Conservation (phyloP, 2,888 invertebrate species). For the Spicauda simplicius region DNA sequence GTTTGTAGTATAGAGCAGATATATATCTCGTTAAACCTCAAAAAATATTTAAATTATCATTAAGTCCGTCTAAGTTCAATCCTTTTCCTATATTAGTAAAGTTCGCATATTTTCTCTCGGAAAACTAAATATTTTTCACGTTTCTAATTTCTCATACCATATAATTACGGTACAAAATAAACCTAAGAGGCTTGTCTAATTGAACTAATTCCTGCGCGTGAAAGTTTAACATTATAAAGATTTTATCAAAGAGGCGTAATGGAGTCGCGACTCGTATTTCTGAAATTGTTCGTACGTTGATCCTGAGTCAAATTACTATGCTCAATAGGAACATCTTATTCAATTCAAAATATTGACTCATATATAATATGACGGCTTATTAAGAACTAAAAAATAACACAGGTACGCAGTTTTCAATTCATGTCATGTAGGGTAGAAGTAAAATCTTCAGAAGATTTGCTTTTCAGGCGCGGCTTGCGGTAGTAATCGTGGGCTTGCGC, state of each 20-base stretch:
- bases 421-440: too few relatives aligned
- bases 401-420: too few relatives aligned
- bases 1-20: neutral
- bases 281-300: neutral
- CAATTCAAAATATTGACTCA: neutral
- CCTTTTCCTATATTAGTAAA: too few relatives aligned
- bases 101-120: too few relatives aligned
- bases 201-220: neutral
- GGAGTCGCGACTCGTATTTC: neutral
- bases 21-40: neutral
- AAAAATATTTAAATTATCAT: too few relatives aligned
- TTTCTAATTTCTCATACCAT: neutral
- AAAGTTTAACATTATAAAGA: neutral
- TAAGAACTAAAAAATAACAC: too few relatives aligned
- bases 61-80: too few relatives aligned
- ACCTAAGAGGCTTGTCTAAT: neutral
- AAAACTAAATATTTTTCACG: neutral
- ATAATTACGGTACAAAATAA: neutral
- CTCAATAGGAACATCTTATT: neutral
- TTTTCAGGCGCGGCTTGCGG: too few relatives aligned
- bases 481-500: too few relatives aligned
- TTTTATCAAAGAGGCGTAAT: conserved; percentile 1
- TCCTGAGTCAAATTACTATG: neutral
- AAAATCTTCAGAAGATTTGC: too few relatives aligned
- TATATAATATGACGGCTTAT: too few relatives aligned